Evolutionary conservation across 2,113 vertebrate species (phyloP).

Genomic region (Hystrix brachyura): DNA sequence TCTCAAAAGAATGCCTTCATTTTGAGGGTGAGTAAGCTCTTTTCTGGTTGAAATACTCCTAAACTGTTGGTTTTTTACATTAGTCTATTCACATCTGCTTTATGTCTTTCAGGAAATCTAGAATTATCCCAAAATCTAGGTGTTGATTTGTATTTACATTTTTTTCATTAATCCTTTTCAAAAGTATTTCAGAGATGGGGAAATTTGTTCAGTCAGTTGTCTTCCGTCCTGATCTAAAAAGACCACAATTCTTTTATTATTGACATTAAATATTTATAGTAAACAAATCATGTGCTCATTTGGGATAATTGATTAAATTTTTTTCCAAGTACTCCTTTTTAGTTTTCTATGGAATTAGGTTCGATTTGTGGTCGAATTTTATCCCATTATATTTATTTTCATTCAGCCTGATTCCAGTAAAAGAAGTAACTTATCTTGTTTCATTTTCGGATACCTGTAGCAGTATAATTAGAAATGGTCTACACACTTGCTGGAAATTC

Average conservation of each 20-base stretch:
- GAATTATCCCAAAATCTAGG: neutral
- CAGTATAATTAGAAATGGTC: conserved; percentile 40
- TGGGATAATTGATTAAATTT: conserved; percentile 24
- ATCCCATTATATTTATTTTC: conserved; percentile 43
- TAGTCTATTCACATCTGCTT: neutral
- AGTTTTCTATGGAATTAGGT: neutral
- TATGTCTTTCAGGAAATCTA: neutral
- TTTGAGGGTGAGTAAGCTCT: neutral
- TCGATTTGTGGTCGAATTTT: conserved; percentile 36
- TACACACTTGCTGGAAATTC: conserved; percentile 47
- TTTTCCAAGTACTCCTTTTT: conserved; percentile 35
- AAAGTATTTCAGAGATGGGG: neutral
- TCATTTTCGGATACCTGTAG: conserved; percentile 24
- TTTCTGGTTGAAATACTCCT: neutral
- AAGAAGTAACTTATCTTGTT: conserved; percentile 2
- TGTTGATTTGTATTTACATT: conserved; percentile 1
- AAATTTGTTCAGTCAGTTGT: neutral
- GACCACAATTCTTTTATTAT: neutral
- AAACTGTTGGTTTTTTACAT: neutral
- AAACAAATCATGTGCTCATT: neutral
- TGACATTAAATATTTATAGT: neutral
- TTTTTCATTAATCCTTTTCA: neutral
- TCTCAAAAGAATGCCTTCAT: neutral
- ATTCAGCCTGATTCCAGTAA: conserved; percentile 5
- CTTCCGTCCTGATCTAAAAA: conserved; percentile 16